phyloP scores from a whole-genome alignment of 2,888 invertebrate genomes.

The Meloe dianella region DNA sequence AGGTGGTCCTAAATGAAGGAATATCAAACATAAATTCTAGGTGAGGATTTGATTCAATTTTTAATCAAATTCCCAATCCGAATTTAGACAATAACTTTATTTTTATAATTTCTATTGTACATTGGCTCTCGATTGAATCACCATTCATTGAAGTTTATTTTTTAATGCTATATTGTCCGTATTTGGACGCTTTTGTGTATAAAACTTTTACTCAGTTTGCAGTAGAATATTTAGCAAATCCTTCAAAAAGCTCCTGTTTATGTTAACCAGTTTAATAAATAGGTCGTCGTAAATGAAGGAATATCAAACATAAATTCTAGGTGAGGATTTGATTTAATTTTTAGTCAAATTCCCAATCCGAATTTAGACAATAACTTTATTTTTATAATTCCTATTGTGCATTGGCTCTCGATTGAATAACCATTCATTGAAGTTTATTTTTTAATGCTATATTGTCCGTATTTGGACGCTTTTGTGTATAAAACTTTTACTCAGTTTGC shows the following conservation, averaged over 20 bases:
- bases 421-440: too few species aligned
- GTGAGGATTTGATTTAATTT: conserved; percentile 22
- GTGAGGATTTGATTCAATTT: conserved; percentile 22
- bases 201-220: too few species aligned
- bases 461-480: too few species aligned
- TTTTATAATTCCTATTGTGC: too few species aligned
- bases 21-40: conserved; percentile 25
- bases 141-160: too few species aligned
- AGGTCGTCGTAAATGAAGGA: conserved; percentile 29
- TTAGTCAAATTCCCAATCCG: conserved; percentile 21
- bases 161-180: too few species aligned
- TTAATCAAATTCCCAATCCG: conserved; percentile 18
- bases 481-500: too few species aligned
- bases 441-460: too few species aligned
- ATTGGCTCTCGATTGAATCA: too few species aligned
- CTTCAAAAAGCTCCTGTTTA: conserved; percentile 28
- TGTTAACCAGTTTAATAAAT: conserved; percentile 16
- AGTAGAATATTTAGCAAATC: background rate
- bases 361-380: conserved; percentile 15
- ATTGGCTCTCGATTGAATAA: too few species aligned
- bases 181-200: too few species aligned
- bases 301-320: conserved; percentile 25
- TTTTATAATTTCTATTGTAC: conserved; percentile 1
- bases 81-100: conserved; percentile 15
- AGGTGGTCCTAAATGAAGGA: conserved; percentile 29